These are phyloP conservation scores for Caenorhabditis sinica DNA, from an alignment of 2,888 invertebrate species.

Conservation along the genomic window DNA sequence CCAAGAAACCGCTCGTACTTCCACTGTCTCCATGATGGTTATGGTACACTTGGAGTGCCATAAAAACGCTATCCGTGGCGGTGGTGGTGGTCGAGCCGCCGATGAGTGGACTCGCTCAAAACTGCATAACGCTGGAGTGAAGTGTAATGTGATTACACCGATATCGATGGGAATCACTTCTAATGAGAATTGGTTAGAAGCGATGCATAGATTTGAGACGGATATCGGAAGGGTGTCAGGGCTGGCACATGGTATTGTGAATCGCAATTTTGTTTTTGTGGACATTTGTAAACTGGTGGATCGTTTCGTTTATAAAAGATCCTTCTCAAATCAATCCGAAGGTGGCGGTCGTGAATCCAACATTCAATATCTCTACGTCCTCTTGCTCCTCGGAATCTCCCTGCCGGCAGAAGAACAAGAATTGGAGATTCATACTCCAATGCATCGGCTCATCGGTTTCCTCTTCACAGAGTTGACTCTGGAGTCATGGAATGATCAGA, in stretches of 20 bases:
- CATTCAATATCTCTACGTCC: conserved; percentile 91
- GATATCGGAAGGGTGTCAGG: conserved; percentile 62
- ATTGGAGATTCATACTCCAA: conserved; percentile 23
- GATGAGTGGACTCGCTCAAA: conserved; percentile 88
- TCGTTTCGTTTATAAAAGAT: conserved; percentile 85
- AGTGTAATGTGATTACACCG: conserved; percentile 96
- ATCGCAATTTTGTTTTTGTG: conserved; percentile 62
- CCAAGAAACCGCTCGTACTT: conserved; percentile 89
- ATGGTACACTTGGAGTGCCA: conserved; percentile 99
- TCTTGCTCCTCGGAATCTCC: conserved; percentile 70
- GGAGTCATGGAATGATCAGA: conserved; percentile 69
- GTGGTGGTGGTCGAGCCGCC: conserved; percentile 62
- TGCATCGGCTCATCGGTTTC: conserved; percentile 66
- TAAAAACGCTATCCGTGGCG: conserved; percentile 90
- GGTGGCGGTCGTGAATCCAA: conserved; percentile 86
- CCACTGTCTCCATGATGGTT: conserved; percentile 90
- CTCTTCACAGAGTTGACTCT: conserved; percentile 70
- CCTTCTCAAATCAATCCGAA: conserved; percentile 97
- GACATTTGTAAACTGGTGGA: conserved; percentile 72
- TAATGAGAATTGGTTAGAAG: conserved; percentile 94
- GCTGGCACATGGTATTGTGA: conserved; percentile 87
- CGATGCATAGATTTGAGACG: conserved; percentile 86
- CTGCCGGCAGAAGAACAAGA: conserved; percentile 67
- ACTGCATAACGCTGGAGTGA: conserved; percentile 97
- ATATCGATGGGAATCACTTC: conserved; percentile 97